Percentiles rank a stretch among this genome's conserved stretches.
These are phyloP conservation scores for Cetoscarus ocellatus DNA, from an alignment of 2,797 vertebrate species.

Conservation along the genomic window DNA sequence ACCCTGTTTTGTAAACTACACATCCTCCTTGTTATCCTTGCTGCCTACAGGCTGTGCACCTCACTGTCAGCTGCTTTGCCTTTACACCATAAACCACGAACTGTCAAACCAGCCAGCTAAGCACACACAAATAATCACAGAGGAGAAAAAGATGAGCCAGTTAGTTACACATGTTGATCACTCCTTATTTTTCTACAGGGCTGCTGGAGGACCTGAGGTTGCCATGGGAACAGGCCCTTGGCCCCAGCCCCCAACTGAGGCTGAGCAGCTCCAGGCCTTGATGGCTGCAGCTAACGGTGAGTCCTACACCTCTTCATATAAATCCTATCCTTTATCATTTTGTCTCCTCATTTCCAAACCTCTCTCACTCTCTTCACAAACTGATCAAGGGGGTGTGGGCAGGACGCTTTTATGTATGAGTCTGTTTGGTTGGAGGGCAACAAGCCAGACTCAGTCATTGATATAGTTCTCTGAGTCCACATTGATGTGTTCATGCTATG, in stretches of 20 bases:
- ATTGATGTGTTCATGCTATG: slow-evolving; percentile 53
- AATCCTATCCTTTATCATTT: slow-evolving; percentile 1
- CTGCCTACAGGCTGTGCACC: slow-evolving; percentile 60
- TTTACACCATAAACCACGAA: slow-evolving; percentile 60
- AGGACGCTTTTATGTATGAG: slow-evolving; percentile 35
- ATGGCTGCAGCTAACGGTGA: slow-evolving; percentile 97
- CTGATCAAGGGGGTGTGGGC: slow-evolving; percentile 21
- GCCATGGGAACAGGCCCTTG: slow-evolving; percentile 96
- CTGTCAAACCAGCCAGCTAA: slow-evolving; percentile 46
- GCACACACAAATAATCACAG: slow-evolving; percentile 27
- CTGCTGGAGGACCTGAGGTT: slow-evolving; percentile 89
- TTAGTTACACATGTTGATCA: slow-evolving; percentile 51
- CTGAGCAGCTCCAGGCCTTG: slow-evolving; percentile 97
- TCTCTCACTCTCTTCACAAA: slow-evolving; percentile 9
- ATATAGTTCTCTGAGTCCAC: slow-evolving; percentile 53
- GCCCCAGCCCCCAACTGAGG: slow-evolving; percentile 98
- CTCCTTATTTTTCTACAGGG: slow-evolving; percentile 69
- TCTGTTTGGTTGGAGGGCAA: slow-evolving; percentile 51
- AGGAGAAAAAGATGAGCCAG: slow-evolving; percentile 13
- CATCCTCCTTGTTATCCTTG: slow-evolving; percentile 53
- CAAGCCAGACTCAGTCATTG: slow-evolving; percentile 46
- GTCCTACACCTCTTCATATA: slow-evolving; percentile 60
- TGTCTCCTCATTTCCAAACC: slow-evolving; percentile 15
- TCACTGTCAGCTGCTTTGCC: slow-evolving; percentile 73
- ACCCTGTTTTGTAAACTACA: slow-evolving; percentile 63